These are phyloP conservation scores for Fistularia tabacaria DNA, from an alignment of 2,797 vertebrate species.

Conservation along the genomic window DNA sequence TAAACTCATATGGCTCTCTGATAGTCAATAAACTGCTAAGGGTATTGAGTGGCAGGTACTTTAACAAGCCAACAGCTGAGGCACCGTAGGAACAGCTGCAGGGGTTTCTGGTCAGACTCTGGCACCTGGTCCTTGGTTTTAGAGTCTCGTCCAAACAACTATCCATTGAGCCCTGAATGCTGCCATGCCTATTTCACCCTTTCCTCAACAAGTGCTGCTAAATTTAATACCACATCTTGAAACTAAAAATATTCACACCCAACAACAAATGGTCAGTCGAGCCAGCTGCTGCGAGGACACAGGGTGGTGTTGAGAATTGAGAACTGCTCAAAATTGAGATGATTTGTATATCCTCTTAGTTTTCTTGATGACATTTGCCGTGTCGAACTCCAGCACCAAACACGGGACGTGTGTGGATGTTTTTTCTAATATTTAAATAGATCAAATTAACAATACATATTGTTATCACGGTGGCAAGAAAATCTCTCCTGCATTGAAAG, in stretches of 20 bases:
- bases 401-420: background rate
- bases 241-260: conserved; percentile 71
- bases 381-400: no score
- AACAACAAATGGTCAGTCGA: conserved; percentile 61
- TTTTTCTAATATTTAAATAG: background rate
- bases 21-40: conserved; percentile 14
- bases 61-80: conserved; percentile 61
- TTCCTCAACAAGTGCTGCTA: conserved; percentile 63
- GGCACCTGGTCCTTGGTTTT: conserved; percentile 38
- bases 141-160: conserved; percentile 33
- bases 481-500: conserved; percentile 38
- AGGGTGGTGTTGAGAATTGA: background rate
- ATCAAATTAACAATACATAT: conserved; percentile 1
- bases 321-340: no score
- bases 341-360: no score
- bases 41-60: conserved; percentile 29
- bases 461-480: conserved; percentile 28
- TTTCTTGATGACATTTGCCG: no score
- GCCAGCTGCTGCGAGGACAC: conserved; percentile 54
- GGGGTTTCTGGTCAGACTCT: conserved; percentile 36
- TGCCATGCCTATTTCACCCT: conserved; percentile 50
- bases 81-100: conserved; percentile 57
- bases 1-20: conserved; percentile 18
- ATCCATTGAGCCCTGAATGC: conserved; percentile 32
- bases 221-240: conserved; percentile 70